Evolutionary conservation across 2,797 vertebrate genomes (phyloP).

Genomic region (Cirrhinus molitorella): DNA sequence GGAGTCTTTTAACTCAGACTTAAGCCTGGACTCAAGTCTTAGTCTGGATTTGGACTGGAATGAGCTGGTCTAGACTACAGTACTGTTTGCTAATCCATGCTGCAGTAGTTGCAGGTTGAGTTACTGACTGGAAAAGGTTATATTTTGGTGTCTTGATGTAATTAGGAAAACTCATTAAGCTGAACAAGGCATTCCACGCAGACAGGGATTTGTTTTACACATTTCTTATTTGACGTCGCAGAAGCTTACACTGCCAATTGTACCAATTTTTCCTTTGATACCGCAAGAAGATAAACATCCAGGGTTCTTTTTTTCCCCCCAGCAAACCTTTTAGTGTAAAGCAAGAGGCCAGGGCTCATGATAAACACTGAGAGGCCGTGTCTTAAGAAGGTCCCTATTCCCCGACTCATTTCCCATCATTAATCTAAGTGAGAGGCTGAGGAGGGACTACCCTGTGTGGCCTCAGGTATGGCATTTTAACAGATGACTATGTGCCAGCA

Average conservation of each 20-base stretch:
- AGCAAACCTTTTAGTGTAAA: constrained; percentile 37
- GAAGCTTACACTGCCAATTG: not conserved
- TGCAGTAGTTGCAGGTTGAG: constrained; percentile 72
- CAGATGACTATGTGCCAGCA: constrained; percentile 71
- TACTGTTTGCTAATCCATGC: constrained; percentile 71
- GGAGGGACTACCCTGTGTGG: constrained; percentile 70
- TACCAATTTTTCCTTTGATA: constrained; percentile 1
- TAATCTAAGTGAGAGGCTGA: constrained; percentile 59
- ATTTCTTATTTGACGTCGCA: constrained; percentile 62
- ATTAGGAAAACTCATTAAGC: constrained; percentile 79
- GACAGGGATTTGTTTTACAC: constrained; percentile 77
- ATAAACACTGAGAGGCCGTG: constrained; percentile 50
- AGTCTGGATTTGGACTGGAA: not conserved
- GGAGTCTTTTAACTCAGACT: not conserved
- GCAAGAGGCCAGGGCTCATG: constrained; percentile 16
- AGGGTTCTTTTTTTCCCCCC: not conserved
- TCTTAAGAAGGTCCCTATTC: constrained; percentile 60
- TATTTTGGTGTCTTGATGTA: constrained; percentile 74
- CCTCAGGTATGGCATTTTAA: constrained; percentile 72
- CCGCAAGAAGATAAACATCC: not conserved
- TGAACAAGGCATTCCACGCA: constrained; percentile 76
- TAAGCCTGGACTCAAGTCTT: not conserved
- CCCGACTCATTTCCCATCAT: constrained; percentile 57
- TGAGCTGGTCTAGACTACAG: not conserved
- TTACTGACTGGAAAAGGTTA: constrained; percentile 73